These are phyloP conservation scores for Scrobipalpa atriplicella DNA, from an alignment of 2,888 invertebrate species.

Conservation along the genomic window DNA sequence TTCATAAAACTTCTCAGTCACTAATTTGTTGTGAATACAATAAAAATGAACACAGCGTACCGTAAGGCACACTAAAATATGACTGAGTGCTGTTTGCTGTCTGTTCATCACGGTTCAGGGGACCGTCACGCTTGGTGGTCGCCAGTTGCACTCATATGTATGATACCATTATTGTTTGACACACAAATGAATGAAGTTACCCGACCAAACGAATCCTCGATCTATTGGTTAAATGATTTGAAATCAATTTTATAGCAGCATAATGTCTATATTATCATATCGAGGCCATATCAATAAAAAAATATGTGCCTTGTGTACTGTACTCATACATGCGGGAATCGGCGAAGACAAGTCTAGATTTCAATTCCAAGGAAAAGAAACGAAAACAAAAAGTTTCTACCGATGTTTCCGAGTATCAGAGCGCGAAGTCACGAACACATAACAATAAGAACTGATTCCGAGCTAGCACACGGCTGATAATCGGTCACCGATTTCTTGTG, in stretches of 20 bases:
- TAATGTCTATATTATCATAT: not conserved
- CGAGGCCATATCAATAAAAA: constrained; percentile 6
- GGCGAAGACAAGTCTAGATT: constrained; percentile 13
- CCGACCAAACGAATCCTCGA: not conserved
- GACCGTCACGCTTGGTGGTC: constrained; percentile 67
- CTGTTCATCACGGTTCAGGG: constrained; percentile 69
- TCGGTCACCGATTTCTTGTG: not conserved
- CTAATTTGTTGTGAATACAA: not conserved
- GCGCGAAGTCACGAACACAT: constrained; percentile 72
- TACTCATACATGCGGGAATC: not conserved
- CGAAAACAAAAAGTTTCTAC: constrained; percentile 18
- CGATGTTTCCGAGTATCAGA: constrained; percentile 54
- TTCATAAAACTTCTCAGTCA: not conserved
- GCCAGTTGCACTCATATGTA: constrained; percentile 47
- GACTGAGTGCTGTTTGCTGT: constrained; percentile 39
- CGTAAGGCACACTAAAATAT: constrained; percentile 23
- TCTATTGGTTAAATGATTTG: not conserved
- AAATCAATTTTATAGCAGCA: not conserved
- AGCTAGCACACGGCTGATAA: constrained; percentile 35
- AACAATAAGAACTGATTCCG: constrained; percentile 45
- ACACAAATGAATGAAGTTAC: constrained; percentile 1
- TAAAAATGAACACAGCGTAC: not conserved
- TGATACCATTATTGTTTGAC: not conserved
- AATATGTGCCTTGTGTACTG: not conserved
- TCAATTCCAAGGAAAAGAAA: constrained; percentile 24